Conservation (phyloP, 2,797 vertebrate genomes). For the Morelia viridis region DNA sequence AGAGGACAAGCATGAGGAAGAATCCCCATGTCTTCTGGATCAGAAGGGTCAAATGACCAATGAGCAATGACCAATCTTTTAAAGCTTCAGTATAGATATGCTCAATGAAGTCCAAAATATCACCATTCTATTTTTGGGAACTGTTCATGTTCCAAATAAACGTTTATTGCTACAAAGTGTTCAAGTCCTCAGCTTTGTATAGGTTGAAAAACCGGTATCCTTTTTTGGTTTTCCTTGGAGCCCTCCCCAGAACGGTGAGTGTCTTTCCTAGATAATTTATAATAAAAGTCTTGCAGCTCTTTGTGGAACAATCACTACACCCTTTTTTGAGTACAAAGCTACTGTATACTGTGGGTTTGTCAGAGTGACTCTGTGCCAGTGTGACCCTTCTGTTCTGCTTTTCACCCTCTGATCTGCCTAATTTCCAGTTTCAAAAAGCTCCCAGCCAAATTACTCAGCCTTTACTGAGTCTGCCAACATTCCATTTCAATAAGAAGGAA, state of each 20-base stretch:
- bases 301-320: conserved; percentile 3
- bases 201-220: neutral
- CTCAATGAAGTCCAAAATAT: neutral
- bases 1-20: neutral
- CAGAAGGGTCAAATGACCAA: neutral
- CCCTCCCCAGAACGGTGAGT: neutral
- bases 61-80: neutral
- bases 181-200: neutral
- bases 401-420: conserved; percentile 1
- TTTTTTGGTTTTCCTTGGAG: conserved; percentile 1
- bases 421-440: conserved; percentile 8
- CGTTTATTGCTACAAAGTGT: neutral
- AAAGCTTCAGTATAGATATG: neutral
- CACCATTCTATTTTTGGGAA: neutral
- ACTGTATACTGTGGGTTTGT: neutral
- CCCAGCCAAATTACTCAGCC: conserved; percentile 21
- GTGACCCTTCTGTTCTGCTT: neutral
- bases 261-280: neutral
- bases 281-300: neutral
- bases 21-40: neutral
- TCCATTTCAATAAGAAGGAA: neutral
- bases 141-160: neutral
- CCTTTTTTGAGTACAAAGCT: neutral
- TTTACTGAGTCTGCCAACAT: conserved; percentile 7
- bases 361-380: neutral